These are phyloP conservation scores for Nipponacmea schrenckii DNA, from an alignment of 2,888 invertebrate species.

Conservation along the genomic window DNA sequence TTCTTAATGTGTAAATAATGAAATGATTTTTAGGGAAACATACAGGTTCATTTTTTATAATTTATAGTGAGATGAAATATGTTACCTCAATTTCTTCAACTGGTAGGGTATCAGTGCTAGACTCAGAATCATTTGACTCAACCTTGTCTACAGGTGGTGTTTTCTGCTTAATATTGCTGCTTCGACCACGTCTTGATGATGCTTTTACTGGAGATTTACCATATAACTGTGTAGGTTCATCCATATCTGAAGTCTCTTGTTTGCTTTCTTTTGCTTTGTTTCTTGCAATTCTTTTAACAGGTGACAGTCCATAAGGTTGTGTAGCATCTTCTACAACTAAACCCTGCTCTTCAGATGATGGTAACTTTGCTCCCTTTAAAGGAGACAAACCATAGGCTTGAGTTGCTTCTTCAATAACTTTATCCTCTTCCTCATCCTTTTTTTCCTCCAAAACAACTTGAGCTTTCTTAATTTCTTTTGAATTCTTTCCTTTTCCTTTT, in stretches of 20 bases:
- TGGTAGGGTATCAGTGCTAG: neutral
- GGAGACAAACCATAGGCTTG: constrained; percentile 34
- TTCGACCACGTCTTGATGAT: neutral
- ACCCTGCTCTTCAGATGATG: neutral
- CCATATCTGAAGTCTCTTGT: neutral
- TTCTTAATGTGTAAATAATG: no score
- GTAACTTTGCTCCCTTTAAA: constrained; percentile 13
- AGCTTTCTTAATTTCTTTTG: constrained; percentile 14
- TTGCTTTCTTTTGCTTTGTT: neutral
- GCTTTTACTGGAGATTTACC: neutral
- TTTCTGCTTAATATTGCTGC: neutral
- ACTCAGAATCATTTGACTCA: neutral
- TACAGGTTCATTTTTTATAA: no score
- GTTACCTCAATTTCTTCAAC: constrained; percentile 1
- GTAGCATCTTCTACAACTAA: constrained; percentile 3
- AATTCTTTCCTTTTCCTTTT: neutral
- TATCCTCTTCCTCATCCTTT: constrained; percentile 8
- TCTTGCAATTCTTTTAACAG: neutral
- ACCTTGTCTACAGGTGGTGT: neutral
- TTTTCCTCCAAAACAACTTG: constrained; percentile 15
- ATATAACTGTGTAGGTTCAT: constrained; percentile 8
- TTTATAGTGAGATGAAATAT: no score
- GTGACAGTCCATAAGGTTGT: neutral
- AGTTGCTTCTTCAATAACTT: constrained; percentile 29
- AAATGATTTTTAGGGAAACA: no score